Base-by-base conservation (phyloP, 2,888 invertebrate genomes). In the Euclidia mi region DNA sequence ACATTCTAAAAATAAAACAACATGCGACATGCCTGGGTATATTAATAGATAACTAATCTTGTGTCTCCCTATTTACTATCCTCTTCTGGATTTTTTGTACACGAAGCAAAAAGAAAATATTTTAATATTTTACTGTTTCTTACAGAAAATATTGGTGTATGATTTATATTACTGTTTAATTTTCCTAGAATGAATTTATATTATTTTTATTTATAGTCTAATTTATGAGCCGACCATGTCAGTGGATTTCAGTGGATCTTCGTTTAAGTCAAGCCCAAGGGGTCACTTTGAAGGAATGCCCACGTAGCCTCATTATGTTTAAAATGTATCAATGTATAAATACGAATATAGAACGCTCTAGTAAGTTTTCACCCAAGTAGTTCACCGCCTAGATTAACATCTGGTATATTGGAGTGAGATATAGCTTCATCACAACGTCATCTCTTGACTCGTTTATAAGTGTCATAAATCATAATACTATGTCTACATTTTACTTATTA, bases 1-100 rank as follows among this genome's bases (percentile, higher is more conserved):
- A 55, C 38, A 46, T 38, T 65, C 66, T 65, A 72, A 68, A 71
- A 69, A 74, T 79, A 81, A 59, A 61, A 29, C 41, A 43, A 60
- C 71, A 67, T 71, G 70, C 71, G 79, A 70, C 70, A 65, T 60
- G 52, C 53, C 56, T 49, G 52, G 25, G 11, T 35, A 44, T 75
- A 77, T 67, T 63, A 58, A 64, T 75, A 77, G 65, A 51, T 35
- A 42, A n/a, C n/a, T n/a, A n/a, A n/a, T 50, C 44, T 52, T 71
- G 66, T 76, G 65, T 72, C 60, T 69, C 44, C 48, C 73, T 63
- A 65, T 53, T 58, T 57, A 56, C 51, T 48, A 55, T 65, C 49
- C 51, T 11, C 53, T 50, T 44, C 48, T 60, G 42, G 46, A 45
- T 28, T 47, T 62, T 65, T 64, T 56, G 46, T 57, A 45, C 9